Conservation (phyloP, 2,888 invertebrate genomes). For the Xestia xanthographa region DNA sequence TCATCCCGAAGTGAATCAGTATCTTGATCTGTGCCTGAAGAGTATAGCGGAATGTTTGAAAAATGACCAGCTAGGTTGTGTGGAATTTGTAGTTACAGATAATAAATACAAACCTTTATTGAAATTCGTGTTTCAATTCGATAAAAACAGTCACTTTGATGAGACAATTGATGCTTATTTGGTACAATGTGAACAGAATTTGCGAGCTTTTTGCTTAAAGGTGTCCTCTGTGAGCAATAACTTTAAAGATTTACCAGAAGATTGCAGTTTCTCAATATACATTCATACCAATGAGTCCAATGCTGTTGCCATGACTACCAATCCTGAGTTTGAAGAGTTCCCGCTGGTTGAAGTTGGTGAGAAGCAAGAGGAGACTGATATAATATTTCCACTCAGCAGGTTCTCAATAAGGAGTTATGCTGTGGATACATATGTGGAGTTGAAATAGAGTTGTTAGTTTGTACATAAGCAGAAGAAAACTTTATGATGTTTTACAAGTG, state of each 20-base stretch:
- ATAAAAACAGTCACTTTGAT: constrained; percentile 73
- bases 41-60: constrained; percentile 87
- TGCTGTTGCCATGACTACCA: constrained; percentile 88
- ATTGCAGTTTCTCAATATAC: constrained; percentile 91
- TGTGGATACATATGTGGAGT: constrained; percentile 82
- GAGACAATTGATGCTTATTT: constrained; percentile 91
- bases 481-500: not conserved
- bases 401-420: constrained; percentile 79
- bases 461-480: not conserved
- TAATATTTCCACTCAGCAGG: constrained; percentile 81
- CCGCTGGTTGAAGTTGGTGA: constrained; percentile 82
- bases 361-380: constrained; percentile 69
- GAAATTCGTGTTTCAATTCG: constrained; percentile 83
- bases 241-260: constrained; percentile 87
- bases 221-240: constrained; percentile 87
- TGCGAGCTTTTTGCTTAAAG: constrained; percentile 91
- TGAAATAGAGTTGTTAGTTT: constrained; percentile 59
- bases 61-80: constrained; percentile 85
- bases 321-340: constrained; percentile 87
- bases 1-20: constrained; percentile 92
- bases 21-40: constrained; percentile 90
- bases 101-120: constrained; percentile 72
- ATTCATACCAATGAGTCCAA: constrained; percentile 91
- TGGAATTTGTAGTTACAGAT: constrained; percentile 88
- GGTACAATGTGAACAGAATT: constrained; percentile 91